phyloP scores from a whole-genome alignment of 2,797 vertebrate genomes.

The Lycodopsis pacificus region DNA sequence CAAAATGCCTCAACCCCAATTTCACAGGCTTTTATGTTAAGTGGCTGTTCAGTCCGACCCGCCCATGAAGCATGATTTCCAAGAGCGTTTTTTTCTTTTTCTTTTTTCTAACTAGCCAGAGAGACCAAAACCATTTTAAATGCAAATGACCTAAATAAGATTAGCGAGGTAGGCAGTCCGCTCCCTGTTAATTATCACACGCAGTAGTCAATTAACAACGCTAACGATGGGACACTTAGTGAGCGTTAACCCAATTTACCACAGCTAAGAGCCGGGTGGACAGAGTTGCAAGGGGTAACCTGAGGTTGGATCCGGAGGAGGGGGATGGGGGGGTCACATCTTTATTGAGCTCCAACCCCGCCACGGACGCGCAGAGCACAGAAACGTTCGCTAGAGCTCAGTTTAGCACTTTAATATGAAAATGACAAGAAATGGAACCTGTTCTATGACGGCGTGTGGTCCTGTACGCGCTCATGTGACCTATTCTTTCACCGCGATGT shows the following conservation, averaged over 20 bases:
- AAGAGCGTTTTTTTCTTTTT: constrained; percentile 21
- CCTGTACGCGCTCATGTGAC: neutral
- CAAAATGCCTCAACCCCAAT: constrained; percentile 15
- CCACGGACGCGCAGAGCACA: constrained; percentile 30
- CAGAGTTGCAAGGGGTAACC: constrained; percentile 66
- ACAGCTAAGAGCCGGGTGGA: constrained; percentile 67
- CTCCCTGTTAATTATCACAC: constrained; percentile 85
- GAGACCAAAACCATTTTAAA: constrained; percentile 84
- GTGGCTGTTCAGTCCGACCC: constrained; percentile 34
- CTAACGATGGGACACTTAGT: constrained; percentile 84
- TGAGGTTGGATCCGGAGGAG: constrained; percentile 50
- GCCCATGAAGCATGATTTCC: constrained; percentile 53
- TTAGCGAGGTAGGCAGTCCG: constrained; percentile 80
- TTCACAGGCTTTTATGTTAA: constrained; percentile 42
- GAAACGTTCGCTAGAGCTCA: constrained; percentile 8
- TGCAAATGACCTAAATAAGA: constrained; percentile 86
- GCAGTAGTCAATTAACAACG: constrained; percentile 84
- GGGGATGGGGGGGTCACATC: constrained; percentile 11
- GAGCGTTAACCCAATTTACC: constrained; percentile 82
- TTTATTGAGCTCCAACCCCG: constrained; percentile 31
- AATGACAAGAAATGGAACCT: constrained; percentile 16
- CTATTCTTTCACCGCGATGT: constrained; percentile 6
- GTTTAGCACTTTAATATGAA: constrained; percentile 15
- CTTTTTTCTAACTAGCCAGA: constrained; percentile 54
- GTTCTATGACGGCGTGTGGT: constrained; percentile 6